Evolutionary conservation across 2,113 vertebrate genomes (phyloP).

Genomic region (Piprites chloris): DNA sequence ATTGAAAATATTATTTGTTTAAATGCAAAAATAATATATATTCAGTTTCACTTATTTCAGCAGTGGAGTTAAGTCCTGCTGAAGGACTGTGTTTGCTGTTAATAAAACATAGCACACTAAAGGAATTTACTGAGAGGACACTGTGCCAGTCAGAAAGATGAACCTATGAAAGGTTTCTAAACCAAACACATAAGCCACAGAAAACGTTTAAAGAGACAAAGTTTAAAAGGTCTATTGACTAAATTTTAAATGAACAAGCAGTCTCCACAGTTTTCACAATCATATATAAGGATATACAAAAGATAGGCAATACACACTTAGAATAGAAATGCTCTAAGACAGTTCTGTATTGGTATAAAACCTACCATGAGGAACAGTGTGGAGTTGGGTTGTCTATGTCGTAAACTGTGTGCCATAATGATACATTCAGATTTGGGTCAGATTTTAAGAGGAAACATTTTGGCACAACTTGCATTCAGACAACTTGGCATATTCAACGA

Average conservation of each 20-base stretch:
- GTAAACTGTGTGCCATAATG: not conserved
- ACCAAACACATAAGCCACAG: not conserved
- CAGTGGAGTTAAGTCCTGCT: not conserved
- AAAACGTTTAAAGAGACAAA: not conserved
- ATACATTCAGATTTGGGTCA: not conserved
- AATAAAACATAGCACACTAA: not conserved
- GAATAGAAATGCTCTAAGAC: not conserved
- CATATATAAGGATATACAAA: too few species aligned
- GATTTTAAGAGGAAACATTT: not conserved
- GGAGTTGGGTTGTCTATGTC: not conserved
- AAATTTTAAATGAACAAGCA: not conserved
- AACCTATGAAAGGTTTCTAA: not conserved
- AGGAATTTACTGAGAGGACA: not conserved
- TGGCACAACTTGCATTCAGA: not conserved
- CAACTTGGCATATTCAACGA: not conserved
- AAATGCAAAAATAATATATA: not conserved
- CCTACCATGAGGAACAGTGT: not conserved
- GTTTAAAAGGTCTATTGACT: not conserved
- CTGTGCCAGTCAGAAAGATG: not conserved
- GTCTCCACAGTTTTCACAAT: not conserved
- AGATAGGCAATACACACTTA: not conserved
- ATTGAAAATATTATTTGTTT: not conserved
- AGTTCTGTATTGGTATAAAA: not conserved
- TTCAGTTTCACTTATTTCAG: not conserved
- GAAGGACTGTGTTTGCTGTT: not conserved